phyloP scores from a whole-genome alignment of 2,797 vertebrate species.

The Avahi laniger region DNA sequence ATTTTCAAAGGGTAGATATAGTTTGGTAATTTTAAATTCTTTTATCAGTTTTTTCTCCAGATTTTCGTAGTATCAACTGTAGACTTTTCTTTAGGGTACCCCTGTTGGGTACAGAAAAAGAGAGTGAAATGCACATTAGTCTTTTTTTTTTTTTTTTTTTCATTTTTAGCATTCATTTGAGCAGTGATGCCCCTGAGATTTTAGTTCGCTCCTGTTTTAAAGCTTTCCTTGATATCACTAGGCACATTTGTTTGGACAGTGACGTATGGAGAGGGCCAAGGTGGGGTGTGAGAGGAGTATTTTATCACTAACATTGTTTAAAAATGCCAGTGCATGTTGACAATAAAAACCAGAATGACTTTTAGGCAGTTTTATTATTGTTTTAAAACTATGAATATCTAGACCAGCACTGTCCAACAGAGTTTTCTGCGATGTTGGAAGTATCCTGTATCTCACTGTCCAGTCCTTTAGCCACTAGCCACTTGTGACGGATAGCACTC shows the following conservation, averaged over 20 bases:
- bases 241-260: constrained; percentile 14
- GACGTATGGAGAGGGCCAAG: background rate
- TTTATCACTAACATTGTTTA: constrained; percentile 11
- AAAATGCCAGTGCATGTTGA: background rate
- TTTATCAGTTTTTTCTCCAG: background rate
- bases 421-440: background rate
- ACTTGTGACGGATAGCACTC: background rate
- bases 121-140: background rate
- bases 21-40: background rate
- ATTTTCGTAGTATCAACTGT: background rate
- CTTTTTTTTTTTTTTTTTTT: background rate
- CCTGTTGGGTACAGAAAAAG: background rate
- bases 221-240: background rate
- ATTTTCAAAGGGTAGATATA: background rate
- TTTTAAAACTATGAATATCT: constrained; percentile 9
- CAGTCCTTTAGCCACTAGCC: background rate
- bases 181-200: background rate
- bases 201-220: background rate
- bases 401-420: background rate
- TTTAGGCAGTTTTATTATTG: constrained; percentile 17
- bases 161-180: background rate
- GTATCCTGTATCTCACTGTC: background rate
- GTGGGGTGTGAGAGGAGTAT: too few relatives aligned
- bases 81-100: background rate
- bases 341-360: constrained; percentile 16